Conservation (phyloP, 2,888 invertebrate species). For the Troilus luridus region DNA sequence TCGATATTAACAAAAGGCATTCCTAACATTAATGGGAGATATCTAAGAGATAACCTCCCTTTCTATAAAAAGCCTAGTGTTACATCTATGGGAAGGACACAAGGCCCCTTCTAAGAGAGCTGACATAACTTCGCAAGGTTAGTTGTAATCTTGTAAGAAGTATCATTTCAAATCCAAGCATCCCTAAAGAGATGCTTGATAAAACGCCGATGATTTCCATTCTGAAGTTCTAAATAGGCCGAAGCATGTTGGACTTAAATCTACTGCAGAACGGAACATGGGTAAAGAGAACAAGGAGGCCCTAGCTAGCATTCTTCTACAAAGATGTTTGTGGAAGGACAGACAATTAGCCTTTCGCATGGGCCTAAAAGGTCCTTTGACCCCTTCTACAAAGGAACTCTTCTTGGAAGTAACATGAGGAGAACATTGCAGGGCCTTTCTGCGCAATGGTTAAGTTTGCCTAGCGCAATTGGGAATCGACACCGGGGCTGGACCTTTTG, state of each 20-base stretch:
- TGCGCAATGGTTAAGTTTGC: constrained; percentile 19
- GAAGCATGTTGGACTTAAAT: background rate
- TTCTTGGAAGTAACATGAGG: constrained; percentile 30
- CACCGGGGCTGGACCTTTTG: background rate
- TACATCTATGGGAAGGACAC: constrained; percentile 18
- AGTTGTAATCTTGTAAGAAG: background rate
- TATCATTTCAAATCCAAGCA: background rate
- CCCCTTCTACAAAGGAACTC: background rate
- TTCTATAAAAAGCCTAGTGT: background rate
- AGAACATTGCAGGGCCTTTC: background rate
- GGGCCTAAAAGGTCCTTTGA: constrained; percentile 6
- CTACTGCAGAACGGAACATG: background rate
- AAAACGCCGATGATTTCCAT: no score
- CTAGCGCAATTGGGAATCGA: background rate
- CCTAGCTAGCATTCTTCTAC: background rate
- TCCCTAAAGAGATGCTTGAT: background rate
- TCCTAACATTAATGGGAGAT: background rate
- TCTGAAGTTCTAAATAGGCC: background rate
- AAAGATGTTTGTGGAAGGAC: constrained; percentile 24
- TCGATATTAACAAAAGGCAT: constrained; percentile 10
- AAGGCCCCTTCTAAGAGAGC: background rate
- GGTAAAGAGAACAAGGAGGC: background rate
- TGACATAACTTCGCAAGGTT: background rate
- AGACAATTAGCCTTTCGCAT: constrained; percentile 6
- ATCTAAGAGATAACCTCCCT: constrained; percentile 4